Conservation (phyloP, 2,797 vertebrate genomes). For the Sebastes diploproa region DNA sequence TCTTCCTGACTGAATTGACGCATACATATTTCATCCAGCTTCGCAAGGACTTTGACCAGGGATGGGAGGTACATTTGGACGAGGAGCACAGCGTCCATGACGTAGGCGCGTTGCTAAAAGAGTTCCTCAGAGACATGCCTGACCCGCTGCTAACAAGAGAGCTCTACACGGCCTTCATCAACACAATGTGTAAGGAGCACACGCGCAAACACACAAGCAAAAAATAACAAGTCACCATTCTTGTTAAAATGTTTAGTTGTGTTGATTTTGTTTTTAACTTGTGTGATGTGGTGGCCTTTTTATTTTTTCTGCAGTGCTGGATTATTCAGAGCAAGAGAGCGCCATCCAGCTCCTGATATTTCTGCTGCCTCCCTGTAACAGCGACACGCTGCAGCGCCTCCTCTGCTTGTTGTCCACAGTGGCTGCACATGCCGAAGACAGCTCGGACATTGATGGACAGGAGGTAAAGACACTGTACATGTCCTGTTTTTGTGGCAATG, state of each 20-base stretch:
- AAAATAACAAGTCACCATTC: background rate
- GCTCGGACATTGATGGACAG: slow-evolving; percentile 84
- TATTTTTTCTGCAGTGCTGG: slow-evolving; percentile 82
- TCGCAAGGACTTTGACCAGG: slow-evolving; percentile 94
- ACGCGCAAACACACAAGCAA: background rate
- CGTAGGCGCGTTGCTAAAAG: slow-evolving; percentile 95
- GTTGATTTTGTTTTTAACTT: background rate
- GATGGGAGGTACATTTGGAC: slow-evolving; percentile 88
- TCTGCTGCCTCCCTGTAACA: slow-evolving; percentile 96
- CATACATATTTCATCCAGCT: slow-evolving; percentile 78
- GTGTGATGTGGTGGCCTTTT: background rate
- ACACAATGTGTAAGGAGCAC: slow-evolving; percentile 87
- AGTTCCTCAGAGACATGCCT: slow-evolving; percentile 96
- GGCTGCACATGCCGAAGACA: slow-evolving; percentile 89
- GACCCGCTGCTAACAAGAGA: slow-evolving; percentile 95
- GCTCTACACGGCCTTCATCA: slow-evolving; percentile 96
- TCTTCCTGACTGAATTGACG: too few species aligned
- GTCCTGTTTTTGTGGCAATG: background rate
- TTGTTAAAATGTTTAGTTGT: background rate
- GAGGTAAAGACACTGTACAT: slow-evolving; percentile 77
- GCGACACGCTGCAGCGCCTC: slow-evolving; percentile 94
- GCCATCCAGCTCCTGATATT: slow-evolving; percentile 94
- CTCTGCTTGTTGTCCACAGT: slow-evolving; percentile 93
- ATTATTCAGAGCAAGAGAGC: slow-evolving; percentile 87
- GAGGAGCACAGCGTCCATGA: slow-evolving; percentile 95